These are phyloP conservation scores for Ciconia maguari DNA, from an alignment of 2,113 vertebrate genomes.

Conservation along the genomic window DNA sequence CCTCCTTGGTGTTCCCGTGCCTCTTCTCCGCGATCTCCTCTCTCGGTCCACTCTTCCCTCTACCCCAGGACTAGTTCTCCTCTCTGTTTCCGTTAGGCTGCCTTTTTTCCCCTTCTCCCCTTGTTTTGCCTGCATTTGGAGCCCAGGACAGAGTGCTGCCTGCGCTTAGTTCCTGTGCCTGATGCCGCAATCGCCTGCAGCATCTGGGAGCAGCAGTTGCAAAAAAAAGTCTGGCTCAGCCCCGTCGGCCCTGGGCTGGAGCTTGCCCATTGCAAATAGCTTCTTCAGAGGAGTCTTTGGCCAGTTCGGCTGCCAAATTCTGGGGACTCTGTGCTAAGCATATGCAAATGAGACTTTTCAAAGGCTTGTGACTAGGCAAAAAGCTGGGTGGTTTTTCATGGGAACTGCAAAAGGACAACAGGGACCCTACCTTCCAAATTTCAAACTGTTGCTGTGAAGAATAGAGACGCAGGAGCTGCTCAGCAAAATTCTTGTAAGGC, in stretches of 20 bases:
- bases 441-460: background rate
- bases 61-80: background rate
- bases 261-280: background rate
- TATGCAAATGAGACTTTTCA: background rate
- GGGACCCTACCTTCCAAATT: background rate
- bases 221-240: background rate
- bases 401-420: conserved; percentile 13
- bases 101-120: background rate
- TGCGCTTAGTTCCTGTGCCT: background rate
- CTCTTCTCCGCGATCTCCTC: background rate
- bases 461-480: background rate
- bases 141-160: background rate
- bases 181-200: background rate
- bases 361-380: background rate
- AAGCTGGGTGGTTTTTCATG: background rate
- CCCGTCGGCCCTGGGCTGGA: background rate
- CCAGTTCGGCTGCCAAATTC: background rate
- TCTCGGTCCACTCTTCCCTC: background rate
- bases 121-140: background rate
- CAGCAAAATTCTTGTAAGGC: background rate
- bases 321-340: background rate
- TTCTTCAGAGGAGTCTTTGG: background rate
- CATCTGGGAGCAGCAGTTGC: background rate
- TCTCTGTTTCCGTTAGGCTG: background rate
- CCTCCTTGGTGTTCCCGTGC: background rate